Conservation (phyloP, 1,140 invertebrate species). For the Druon quercuslanigerum region DNA sequence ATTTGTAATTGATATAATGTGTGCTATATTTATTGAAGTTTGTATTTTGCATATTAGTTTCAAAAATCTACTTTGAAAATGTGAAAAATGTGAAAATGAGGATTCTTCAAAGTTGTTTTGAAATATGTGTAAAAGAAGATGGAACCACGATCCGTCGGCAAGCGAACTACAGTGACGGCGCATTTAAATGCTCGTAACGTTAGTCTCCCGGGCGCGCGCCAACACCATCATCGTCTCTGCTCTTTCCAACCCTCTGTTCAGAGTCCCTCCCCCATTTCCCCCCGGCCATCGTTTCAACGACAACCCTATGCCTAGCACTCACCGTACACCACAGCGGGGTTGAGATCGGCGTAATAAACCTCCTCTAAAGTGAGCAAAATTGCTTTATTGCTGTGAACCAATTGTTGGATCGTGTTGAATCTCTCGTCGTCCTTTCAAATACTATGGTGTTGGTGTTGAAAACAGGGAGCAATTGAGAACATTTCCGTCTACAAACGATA, state of each 20-base stretch:
- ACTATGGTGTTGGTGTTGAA: neutral
- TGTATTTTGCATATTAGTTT: too few relatives aligned
- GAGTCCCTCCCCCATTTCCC: neutral
- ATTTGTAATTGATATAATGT: too few relatives aligned
- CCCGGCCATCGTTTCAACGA: constrained; percentile 32
- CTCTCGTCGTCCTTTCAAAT: neutral
- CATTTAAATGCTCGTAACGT: constrained; percentile 25
- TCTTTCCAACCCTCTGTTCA: constrained; percentile 20
- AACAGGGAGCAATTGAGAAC: constrained; percentile 26
- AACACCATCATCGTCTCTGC: constrained; percentile 19
- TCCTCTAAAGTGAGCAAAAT: constrained; percentile 47
- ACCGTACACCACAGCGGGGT: constrained; percentile 30
- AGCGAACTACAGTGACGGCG: constrained; percentile 39
- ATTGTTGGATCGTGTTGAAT: constrained; percentile 40
- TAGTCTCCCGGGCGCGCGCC: constrained; percentile 34
- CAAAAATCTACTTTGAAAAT: too few relatives aligned
- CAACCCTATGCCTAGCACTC: constrained; percentile 26
- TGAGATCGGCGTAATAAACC: constrained; percentile 45
- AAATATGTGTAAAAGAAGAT: too few relatives aligned
- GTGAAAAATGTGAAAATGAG: too few relatives aligned
- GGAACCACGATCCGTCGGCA: constrained; percentile 56
- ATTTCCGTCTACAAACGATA: constrained; percentile 16
- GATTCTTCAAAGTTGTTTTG: too few relatives aligned
- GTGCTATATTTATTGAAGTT: too few relatives aligned
- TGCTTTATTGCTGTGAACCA: constrained; percentile 49